Conservation (phyloP, 1,140 invertebrate species). For the Drosophila bocki region DNA sequence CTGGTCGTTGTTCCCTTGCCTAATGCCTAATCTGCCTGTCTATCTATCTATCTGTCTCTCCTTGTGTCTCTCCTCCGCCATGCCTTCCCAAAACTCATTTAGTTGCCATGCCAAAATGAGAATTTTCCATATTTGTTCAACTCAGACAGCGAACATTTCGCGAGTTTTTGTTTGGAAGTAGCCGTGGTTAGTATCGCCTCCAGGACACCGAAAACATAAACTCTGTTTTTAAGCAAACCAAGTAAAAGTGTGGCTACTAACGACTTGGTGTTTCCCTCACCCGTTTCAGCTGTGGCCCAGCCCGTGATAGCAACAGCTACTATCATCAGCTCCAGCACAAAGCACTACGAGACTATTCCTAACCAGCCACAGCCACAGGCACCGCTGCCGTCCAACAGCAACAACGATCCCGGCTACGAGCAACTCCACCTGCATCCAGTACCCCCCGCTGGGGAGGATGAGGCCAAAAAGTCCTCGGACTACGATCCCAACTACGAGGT, state of each 20-base stretch:
- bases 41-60: slow-evolving; percentile 56
- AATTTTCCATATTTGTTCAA: slow-evolving; percentile 68
- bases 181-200: slow-evolving; percentile 75
- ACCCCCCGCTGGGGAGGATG: slow-evolving; percentile 43
- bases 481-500: slow-evolving; percentile 91
- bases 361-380: slow-evolving; percentile 56
- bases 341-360: slow-evolving; percentile 81
- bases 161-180: slow-evolving; percentile 81
- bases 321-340: slow-evolving; percentile 50
- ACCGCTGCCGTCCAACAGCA: slow-evolving; percentile 64
- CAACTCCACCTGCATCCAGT: slow-evolving; percentile 82
- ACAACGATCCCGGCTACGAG: slow-evolving; percentile 88
- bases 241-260: slow-evolving; percentile 17
- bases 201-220: slow-evolving; percentile 7
- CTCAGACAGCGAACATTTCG: slow-evolving; percentile 70
- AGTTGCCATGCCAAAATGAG: slow-evolving; percentile 84
- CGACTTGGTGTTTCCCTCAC: neutral
- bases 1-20: slow-evolving; percentile 33
- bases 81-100: slow-evolving; percentile 41
- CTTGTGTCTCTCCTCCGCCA: slow-evolving; percentile 47
- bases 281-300: slow-evolving; percentile 43
- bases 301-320: slow-evolving; percentile 39
- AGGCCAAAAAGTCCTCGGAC: slow-evolving; percentile 79
- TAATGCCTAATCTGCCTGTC: slow-evolving; percentile 54
- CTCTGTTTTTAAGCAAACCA: neutral